phyloP scores from a whole-genome alignment of 2,888 invertebrate species.

The Laspeyria flexula region DNA sequence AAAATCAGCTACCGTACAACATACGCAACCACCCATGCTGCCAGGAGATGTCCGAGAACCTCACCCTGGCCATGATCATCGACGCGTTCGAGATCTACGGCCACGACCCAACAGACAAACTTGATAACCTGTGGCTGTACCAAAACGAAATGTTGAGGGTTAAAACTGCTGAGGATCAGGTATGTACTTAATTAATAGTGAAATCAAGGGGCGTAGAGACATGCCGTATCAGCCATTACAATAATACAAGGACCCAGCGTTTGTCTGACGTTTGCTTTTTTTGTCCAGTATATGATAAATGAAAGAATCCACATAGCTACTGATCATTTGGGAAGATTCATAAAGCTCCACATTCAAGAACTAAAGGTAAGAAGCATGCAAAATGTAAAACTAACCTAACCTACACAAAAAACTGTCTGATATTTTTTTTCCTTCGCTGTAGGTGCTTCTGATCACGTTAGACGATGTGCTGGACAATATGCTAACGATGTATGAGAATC shows the following conservation, averaged over 20 bases:
- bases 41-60: constrained; percentile 65
- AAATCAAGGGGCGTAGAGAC: too few relatives aligned
- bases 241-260: too few relatives aligned
- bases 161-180: constrained; percentile 80
- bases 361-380: constrained; percentile 73
- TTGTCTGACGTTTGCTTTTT: too few relatives aligned
- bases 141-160: constrained; percentile 78
- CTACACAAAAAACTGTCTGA: too few relatives aligned
- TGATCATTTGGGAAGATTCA: constrained; percentile 74
- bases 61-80: constrained; percentile 80
- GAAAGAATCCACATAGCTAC: constrained; percentile 77
- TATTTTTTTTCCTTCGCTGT: too few relatives aligned
- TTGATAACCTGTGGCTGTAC: constrained; percentile 77
- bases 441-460: constrained; percentile 76
- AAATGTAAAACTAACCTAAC: too few relatives aligned
- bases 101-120: constrained; percentile 79
- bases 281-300: constrained; percentile 68
- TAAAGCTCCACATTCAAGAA: constrained; percentile 73
- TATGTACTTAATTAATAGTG: constrained; percentile 30
- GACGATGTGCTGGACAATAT: constrained; percentile 80
- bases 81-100: constrained; percentile 82
- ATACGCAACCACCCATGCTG: constrained; percentile 80
- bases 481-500: constrained; percentile 82
- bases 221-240: too few relatives aligned
- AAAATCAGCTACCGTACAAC: constrained; percentile 64